These are phyloP conservation scores for Psammodynastes pulverulentus DNA, from an alignment of 2,113 vertebrate species.

Conservation along the genomic window DNA sequence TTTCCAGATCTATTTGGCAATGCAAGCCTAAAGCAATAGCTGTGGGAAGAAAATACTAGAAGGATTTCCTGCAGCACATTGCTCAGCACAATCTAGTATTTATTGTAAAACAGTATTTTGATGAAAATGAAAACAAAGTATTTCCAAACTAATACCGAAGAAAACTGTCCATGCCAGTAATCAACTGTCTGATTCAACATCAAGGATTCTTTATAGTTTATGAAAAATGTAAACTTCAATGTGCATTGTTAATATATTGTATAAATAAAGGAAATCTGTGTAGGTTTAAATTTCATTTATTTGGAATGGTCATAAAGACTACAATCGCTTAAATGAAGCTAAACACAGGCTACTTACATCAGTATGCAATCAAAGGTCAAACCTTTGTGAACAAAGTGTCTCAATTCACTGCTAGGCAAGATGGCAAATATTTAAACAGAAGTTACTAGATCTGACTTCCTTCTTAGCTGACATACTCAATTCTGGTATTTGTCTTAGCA, in stretches of 20 bases:
- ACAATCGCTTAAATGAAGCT: neutral
- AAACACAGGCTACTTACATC: neutral
- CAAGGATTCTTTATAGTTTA: neutral
- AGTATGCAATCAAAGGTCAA: neutral
- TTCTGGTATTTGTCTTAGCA: neutral
- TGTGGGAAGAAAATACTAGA: slow-evolving; percentile 29
- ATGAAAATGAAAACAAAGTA: neutral
- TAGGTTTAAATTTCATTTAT: neutral
- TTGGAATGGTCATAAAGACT: neutral
- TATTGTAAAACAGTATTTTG: neutral
- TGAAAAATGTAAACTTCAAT: neutral
- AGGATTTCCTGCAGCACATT: slow-evolving; percentile 18
- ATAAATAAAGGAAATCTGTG: neutral
- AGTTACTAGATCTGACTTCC: neutral
- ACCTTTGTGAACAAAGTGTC: neutral
- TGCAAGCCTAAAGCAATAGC: slow-evolving; percentile 30
- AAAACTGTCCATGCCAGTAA: neutral
- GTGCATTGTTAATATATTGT: neutral
- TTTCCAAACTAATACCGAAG: neutral
- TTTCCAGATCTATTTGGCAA: slow-evolving; percentile 40
- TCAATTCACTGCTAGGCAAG: neutral
- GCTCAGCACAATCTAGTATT: slow-evolving; percentile 7
- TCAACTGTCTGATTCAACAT: neutral
- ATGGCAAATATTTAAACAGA: neutral
- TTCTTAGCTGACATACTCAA: neutral